Evolutionary conservation across 35 echinoderm and acorn worm genomes (phyloP), one percentile per base, ranked within the genome.

Genomic region (Hemicentrotus pulcherrimus): DNA sequence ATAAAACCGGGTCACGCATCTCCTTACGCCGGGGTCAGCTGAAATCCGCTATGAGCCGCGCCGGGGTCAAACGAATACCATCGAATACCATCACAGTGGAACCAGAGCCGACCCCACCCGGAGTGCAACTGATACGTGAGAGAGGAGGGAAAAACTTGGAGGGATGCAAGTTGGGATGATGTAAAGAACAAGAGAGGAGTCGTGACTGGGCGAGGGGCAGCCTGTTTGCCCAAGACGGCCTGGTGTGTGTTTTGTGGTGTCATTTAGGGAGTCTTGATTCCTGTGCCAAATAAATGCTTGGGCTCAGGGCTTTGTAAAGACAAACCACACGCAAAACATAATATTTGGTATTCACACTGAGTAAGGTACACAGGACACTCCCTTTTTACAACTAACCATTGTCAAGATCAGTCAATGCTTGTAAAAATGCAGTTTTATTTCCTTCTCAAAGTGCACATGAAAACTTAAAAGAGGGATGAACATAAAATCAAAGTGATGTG

Each of bases 281-380:
- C 88, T 33, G 88, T 90, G 31, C 15, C 88, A 90, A 90, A 90
- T 90, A 90, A 90, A 90, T 32, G 88, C 88, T 90, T 28, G 19
- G 32, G 46, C 16, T 90, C 32, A 45, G 88, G 32, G n/a, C 32
- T 47, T 47, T 90, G 32, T 90, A 4, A 45, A 30, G 32, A 90
- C 32, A 47, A 90, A 90, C 31, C 88, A 31, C 88, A 90, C 33
- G n/a, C 32, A 90, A 90, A 90, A 45, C 88, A 90, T 90, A 90
- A 90, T 90, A 90, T 90, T 90, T 90, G 88, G 88, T 47, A 90
- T 90, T 90, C 88, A 90, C 88, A 90, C 88, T 90, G 46, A 15
- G 15, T 47, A 90, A 45, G 88, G 88, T 90, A 90, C 88, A 90
- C 88, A 78, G 65, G 65, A 78, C 88, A 90, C 88, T 90, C 88